These are phyloP conservation scores for Pseudomyrmex flavicornis DNA, from an alignment of 1,140 invertebrate species.

Conservation along the genomic window DNA sequence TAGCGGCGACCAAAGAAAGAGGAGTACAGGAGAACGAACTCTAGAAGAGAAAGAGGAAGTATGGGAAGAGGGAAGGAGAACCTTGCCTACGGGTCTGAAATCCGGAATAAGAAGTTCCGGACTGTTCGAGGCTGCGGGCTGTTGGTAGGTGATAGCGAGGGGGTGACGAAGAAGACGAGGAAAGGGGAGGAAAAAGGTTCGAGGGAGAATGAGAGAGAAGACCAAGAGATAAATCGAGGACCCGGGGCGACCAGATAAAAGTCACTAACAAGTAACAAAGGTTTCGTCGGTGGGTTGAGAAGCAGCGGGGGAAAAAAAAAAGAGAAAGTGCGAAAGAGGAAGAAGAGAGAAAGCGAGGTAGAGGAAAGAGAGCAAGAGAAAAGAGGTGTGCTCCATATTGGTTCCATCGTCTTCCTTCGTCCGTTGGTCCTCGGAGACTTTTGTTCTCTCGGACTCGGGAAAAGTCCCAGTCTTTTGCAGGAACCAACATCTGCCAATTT, in stretches of 20 bases:
- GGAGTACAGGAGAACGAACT: constrained; percentile 43
- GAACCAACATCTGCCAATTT: constrained; percentile 48
- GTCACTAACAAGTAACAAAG: constrained; percentile 79
- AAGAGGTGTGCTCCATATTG: constrained; percentile 71
- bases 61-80: constrained; percentile 47
- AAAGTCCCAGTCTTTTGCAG: constrained; percentile 31
- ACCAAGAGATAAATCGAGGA: constrained; percentile 75
- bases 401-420: constrained; percentile 68
- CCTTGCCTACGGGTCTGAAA: constrained; percentile 70
- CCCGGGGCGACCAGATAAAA: constrained; percentile 77
- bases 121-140: constrained; percentile 72
- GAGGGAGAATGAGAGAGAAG: constrained; percentile 39
- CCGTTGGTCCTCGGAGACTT: constrained; percentile 59
- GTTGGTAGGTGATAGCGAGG: constrained; percentile 70
- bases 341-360: background rate
- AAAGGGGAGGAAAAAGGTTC: constrained; percentile 36
- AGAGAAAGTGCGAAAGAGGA: constrained; percentile 11
- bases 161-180: constrained; percentile 30
- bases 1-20: constrained; percentile 22
- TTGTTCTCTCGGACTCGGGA: constrained; percentile 64
- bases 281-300: constrained; percentile 68
- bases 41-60: too few species aligned
- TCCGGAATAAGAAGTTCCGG: constrained; percentile 78
- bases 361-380: background rate
- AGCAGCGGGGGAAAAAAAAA: background rate